Percentiles rank a stretch among this genome's conserved stretches.
Conservation (phyloP, 1,140 invertebrate genomes). For the Saxidomus purpurata region DNA sequence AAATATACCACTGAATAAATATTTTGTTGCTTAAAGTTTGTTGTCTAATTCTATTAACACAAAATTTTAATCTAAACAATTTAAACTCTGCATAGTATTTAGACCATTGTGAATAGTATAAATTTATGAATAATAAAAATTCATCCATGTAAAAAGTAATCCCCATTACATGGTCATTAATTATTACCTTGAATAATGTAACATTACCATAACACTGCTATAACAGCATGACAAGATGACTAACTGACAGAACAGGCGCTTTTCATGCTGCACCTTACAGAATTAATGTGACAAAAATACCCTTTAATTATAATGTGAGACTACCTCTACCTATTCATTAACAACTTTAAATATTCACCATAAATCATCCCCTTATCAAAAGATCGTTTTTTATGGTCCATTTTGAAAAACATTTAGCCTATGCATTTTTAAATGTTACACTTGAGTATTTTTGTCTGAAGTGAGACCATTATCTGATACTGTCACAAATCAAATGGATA, state of each 20-base stretch:
- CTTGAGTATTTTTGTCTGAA: too few species aligned
- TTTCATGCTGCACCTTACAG: background rate
- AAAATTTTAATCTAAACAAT: background rate
- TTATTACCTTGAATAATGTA: conserved; percentile 20
- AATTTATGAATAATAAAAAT: conserved; percentile 17
- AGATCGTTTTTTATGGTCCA: too few species aligned
- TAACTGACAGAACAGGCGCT: too few species aligned
- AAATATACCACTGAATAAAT: conserved; percentile 29
- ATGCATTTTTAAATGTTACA: too few species aligned
- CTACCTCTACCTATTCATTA: background rate
- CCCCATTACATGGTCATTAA: conserved; percentile 55
- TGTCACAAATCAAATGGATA: too few species aligned
- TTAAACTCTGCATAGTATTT: conserved; percentile 7
- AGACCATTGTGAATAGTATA: background rate
- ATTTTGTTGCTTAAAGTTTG: background rate
- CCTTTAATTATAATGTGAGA: background rate
- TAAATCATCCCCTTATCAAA: background rate
- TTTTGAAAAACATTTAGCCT: too few species aligned
- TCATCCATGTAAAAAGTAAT: conserved; percentile 44
- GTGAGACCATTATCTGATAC: too few species aligned
- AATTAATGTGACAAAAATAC: background rate
- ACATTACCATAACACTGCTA: background rate
- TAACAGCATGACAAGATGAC: background rate
- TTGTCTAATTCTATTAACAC: background rate
- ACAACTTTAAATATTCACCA: background rate